Percentiles rank a stretch among this genome's conserved stretches.
Conservation (phyloP, 2,113 vertebrate species). For the Perca flavescens region DNA sequence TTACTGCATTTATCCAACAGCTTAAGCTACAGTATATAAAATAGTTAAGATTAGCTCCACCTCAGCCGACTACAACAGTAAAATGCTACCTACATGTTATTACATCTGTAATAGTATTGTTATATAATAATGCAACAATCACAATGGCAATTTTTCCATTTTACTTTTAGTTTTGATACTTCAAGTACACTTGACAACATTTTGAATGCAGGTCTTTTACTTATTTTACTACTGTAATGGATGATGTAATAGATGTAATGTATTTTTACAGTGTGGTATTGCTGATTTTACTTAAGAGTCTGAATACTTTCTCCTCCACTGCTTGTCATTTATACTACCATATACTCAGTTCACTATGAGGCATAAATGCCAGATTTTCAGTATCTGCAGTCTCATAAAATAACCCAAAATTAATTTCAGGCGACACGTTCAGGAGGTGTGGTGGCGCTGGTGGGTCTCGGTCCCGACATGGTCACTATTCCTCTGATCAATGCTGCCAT, state of each 20-base stretch:
- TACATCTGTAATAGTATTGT: neutral
- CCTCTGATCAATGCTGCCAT: constrained; percentile 88
- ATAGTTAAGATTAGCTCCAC: neutral
- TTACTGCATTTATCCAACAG: neutral
- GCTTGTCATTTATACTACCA: neutral
- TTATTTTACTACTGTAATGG: neutral
- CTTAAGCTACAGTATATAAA: neutral
- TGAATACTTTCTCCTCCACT: neutral
- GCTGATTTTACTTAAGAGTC: neutral
- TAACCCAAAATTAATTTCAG: constrained; percentile 75
- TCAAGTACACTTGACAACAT: neutral
- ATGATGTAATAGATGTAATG: too few species aligned
- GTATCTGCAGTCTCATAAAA: neutral
- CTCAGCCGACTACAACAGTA: neutral
- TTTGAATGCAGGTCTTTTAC: neutral
- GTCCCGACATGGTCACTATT: constrained; percentile 86
- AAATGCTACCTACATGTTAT: neutral
- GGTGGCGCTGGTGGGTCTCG: constrained; percentile 91
- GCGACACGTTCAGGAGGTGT: constrained; percentile 92
- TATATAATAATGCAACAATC: neutral
- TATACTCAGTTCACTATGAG: neutral
- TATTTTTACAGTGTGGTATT: neutral
- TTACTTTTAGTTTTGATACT: neutral
- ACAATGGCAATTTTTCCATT: neutral
- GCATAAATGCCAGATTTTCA: neutral